Percentiles rank a stretch among this genome's conserved stretches.
Evolutionary conservation across 2,888 invertebrate species (phyloP).

Genomic region (Drosophila mimica): DNA sequence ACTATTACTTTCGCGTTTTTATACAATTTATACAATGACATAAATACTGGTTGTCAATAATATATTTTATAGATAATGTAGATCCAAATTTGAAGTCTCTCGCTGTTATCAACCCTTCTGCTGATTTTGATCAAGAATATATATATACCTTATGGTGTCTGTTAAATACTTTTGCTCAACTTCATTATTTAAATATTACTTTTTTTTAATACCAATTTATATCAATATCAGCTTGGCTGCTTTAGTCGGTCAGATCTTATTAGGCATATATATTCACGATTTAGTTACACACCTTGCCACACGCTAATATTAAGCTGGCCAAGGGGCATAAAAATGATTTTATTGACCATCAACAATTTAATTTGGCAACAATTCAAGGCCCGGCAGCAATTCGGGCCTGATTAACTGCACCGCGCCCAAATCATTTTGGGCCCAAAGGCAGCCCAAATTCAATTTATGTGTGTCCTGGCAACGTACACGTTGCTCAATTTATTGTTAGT

Average conservation of each 20-base stretch:
- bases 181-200: not conserved
- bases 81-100: not conserved
- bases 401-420: slow-evolving; percentile 44
- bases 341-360: slow-evolving; percentile 63
- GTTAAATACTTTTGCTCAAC: not conserved
- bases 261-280: not conserved
- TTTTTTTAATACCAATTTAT: not conserved
- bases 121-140: not conserved
- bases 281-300: not conserved
- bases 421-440: slow-evolving; percentile 24
- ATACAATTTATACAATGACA: too few species aligned
- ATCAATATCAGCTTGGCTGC: not conserved
- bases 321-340: slow-evolving; percentile 32
- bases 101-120: too few species aligned
- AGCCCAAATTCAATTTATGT: slow-evolving; percentile 45
- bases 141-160: not conserved
- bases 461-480: slow-evolving; percentile 7
- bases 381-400: slow-evolving; percentile 26
- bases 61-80: not conserved
- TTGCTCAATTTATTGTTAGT: slow-evolving; percentile 25
- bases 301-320: not conserved
- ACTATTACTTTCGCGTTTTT: not conserved
- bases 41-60: not conserved
- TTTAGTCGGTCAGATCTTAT: not conserved
- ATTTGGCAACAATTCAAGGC: slow-evolving; percentile 37